A percentile compares a stretch with the other conserved stretches of the same genome.
These are phyloP conservation scores for Aphelocoma californica DNA, from an alignment of 2,797 vertebrate species.

Conservation along the genomic window DNA sequence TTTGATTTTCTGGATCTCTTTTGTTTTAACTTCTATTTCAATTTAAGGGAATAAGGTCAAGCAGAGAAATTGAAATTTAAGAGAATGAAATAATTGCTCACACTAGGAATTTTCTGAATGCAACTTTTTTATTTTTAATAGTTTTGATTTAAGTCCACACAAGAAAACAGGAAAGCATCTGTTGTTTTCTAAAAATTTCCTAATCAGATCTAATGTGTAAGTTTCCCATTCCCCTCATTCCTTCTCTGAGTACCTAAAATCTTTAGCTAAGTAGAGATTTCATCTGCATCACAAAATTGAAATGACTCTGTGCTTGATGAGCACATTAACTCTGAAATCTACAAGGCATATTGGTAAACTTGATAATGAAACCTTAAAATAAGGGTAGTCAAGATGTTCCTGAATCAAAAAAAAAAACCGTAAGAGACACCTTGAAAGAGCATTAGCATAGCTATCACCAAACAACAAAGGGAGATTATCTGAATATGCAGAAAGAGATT, in stretches of 20 bases:
- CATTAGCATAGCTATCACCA: background rate
- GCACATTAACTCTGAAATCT: background rate
- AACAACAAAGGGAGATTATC: background rate
- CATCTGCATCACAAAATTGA: background rate
- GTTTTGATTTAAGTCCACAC: background rate
- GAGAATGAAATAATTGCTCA: accelerated
- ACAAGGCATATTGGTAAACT: background rate
- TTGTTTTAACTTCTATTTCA: background rate
- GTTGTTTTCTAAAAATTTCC: background rate
- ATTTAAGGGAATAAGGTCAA: background rate
- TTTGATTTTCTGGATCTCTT: background rate
- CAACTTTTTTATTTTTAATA: accelerated
- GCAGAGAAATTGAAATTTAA: background rate
- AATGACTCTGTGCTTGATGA: background rate
- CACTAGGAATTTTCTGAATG: background rate
- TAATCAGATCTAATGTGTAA: background rate
- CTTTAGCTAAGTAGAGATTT: background rate
- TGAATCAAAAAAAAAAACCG: background rate
- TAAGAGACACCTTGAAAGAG: background rate
- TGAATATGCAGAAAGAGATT: background rate
- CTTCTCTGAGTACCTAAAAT: background rate
- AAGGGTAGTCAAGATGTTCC: background rate
- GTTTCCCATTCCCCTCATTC: background rate
- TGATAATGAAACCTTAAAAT: background rate
- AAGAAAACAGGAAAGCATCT: background rate